Conservation (phyloP, 2,888 invertebrate genomes). For the Meiosimyza decipiens region DNA sequence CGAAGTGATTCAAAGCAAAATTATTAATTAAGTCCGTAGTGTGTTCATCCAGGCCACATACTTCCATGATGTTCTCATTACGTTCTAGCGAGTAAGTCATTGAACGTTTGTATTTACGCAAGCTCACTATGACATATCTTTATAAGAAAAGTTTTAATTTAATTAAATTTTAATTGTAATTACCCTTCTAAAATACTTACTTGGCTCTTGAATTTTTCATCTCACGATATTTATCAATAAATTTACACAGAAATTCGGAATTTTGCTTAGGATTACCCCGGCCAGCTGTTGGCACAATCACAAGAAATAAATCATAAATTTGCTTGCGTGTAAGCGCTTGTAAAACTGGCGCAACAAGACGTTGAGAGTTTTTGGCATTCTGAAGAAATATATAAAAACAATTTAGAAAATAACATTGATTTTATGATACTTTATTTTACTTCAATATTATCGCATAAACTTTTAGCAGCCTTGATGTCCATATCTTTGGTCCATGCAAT, state of each 20-base stretch:
- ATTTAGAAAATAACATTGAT: not conserved
- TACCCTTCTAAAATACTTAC: slow-evolving; percentile 48
- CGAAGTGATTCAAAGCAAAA: slow-evolving; percentile 62
- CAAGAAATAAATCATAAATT: slow-evolving; percentile 61
- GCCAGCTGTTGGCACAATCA: slow-evolving; percentile 59
- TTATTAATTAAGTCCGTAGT: slow-evolving; percentile 69
- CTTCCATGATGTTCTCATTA: slow-evolving; percentile 65
- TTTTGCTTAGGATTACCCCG: slow-evolving; percentile 57
- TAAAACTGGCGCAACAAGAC: slow-evolving; percentile 52
- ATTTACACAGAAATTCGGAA: slow-evolving; percentile 49
- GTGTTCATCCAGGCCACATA: slow-evolving; percentile 69
- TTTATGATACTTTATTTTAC: slow-evolving; percentile 35
- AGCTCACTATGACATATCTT: slow-evolving; percentile 60
- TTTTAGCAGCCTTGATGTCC: slow-evolving; percentile 49
- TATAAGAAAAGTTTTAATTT: slow-evolving; percentile 24
- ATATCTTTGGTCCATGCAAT: slow-evolving; percentile 54
- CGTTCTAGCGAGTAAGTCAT: slow-evolving; percentile 54
- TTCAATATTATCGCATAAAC: slow-evolving; percentile 38
- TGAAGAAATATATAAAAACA: slow-evolving; percentile 37
- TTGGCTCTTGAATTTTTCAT: slow-evolving; percentile 57
- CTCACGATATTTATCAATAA: slow-evolving; percentile 56
- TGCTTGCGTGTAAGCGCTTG: slow-evolving; percentile 49
- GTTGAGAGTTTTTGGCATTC: slow-evolving; percentile 52
- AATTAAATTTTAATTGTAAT: slow-evolving; percentile 18
- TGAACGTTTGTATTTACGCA: slow-evolving; percentile 55